Evolutionary conservation across 2,888 invertebrate genomes (phyloP), one percentile per base, ranked within the genome.

Genomic region (Parnassius apollo): DNA sequence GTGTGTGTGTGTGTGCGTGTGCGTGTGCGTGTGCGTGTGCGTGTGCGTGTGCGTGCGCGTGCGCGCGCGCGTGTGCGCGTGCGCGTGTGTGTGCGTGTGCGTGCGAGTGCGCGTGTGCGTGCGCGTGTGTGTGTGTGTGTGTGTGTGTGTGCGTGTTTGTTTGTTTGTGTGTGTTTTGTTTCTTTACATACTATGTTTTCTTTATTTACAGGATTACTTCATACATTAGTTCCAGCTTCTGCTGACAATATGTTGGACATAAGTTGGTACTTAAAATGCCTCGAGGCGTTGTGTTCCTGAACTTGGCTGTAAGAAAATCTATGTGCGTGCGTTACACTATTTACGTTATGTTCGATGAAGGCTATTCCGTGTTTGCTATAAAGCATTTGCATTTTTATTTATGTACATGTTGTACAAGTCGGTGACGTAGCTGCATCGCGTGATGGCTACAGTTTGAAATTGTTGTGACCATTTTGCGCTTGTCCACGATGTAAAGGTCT

Each of bases 221-320:
- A 56, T 57, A 57, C 58, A 50, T 59, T 65, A 66, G 68, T 69
- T 66, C 71, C 67, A 64, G 70, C 62, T 61, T 66, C 12, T 65
- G 66, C 69, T 66, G 71, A 74, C 71, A 71, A 72, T 73, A 73
- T 65, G 59, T 65, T 62, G 63, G 60, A 64, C 44, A 58, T 62
- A 68, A 69, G 67, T 68, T 69, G 67, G 69, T 77, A 73, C 70
- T 69, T 69, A 73, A 71, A 69, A 71, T 71, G 75, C 71, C 71
- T 69, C 66, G 75, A 70, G 71, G 73, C 70, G 67, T 75, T 64
- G 71, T 75, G 77, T 79, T 81, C 76, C 75, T 81, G 65, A 68
- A 69, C 68, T 77, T 68, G 74, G 71, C 73, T 75, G 73, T 75
- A 74, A 68, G 68, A 72, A 71, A 70, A 69, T 66, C 64, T 69